A percentile compares a stretch with the other conserved stretches of the same genome.
phyloP scores from a whole-genome alignment of 2,888 invertebrate species.

The Rhingia campestris region DNA sequence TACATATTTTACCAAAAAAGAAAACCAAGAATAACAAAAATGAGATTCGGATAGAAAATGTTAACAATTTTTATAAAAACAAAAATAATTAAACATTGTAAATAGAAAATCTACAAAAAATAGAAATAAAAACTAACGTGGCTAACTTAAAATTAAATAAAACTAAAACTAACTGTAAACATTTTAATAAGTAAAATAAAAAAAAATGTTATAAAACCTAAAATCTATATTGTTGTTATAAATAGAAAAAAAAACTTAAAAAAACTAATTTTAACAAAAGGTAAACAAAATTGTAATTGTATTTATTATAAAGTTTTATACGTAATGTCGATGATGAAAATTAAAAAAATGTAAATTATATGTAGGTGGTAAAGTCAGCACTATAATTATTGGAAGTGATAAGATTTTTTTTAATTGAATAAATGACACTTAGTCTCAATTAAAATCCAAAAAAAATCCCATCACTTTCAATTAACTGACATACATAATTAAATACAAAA shows the following conservation, averaged over 20 bases:
- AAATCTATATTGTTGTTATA: conserved; percentile 58
- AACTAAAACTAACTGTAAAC: conserved; percentile 40
- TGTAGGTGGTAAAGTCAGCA: neutral
- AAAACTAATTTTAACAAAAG: conserved; percentile 32
- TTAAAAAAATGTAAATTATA: neutral
- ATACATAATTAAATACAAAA: neutral
- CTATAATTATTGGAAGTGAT: too few relatives aligned
- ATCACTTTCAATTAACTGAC: neutral
- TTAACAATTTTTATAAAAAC: conserved; percentile 30
- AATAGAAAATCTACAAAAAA: conserved; percentile 9
- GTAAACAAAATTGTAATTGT: conserved; percentile 40
- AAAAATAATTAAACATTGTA: conserved; percentile 19
- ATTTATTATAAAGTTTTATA: conserved; percentile 54
- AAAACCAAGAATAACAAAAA: neutral
- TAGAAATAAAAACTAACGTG: neutral
- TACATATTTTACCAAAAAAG: conserved; percentile 4
- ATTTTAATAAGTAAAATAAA: conserved; percentile 15
- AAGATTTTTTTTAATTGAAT: too few relatives aligned
- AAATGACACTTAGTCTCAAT: too few relatives aligned
- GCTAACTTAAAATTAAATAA: conserved; percentile 9
- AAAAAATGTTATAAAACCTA: conserved; percentile 41
- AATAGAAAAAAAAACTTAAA: conserved; percentile 31
- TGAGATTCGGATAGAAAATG: conserved; percentile 11
- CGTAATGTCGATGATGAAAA: conserved; percentile 56
- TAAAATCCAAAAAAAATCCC: neutral